phyloP scores from a whole-genome alignment of 2,888 invertebrate genomes.

The Epistrophe eligans region DNA sequence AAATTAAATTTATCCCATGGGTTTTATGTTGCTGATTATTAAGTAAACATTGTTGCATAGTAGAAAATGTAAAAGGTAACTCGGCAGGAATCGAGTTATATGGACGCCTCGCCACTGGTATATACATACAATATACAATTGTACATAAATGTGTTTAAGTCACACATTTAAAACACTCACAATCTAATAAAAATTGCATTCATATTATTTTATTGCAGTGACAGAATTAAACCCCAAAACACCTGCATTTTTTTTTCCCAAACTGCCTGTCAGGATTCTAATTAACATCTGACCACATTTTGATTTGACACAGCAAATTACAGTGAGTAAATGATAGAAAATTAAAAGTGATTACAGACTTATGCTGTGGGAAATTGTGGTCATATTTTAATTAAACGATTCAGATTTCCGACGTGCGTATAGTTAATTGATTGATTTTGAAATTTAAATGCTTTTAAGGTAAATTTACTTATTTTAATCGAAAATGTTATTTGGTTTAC shows the following conservation, averaged over 20 bases:
- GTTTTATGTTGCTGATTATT: no score
- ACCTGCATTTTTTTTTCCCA: neutral
- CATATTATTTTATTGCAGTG: neutral
- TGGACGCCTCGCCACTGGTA: no score
- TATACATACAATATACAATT: no score
- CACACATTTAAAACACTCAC: neutral
- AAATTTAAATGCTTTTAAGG: conserved; percentile 10
- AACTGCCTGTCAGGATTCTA: neutral
- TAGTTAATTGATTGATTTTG: conserved; percentile 19
- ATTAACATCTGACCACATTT: conserved; percentile 22
- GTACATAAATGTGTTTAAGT: no score
- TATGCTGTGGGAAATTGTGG: conserved; percentile 15
- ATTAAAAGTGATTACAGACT: conserved; percentile 22
- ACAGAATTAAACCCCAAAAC: neutral
- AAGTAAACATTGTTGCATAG: no score
- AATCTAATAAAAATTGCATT: neutral
- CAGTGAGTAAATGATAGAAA: conserved; percentile 1
- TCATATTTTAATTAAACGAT: conserved; percentile 16
- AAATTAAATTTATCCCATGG: no score
- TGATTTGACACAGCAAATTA: conserved; percentile 13
- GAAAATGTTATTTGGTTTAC: conserved; percentile 6
- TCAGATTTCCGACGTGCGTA: neutral
- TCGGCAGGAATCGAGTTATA: no score
- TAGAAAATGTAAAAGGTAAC: no score
- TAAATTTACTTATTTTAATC: conserved; percentile 12